Conservation (phyloP, 1,140 invertebrate genomes). For the Pseudobourletiella spinata region DNA sequence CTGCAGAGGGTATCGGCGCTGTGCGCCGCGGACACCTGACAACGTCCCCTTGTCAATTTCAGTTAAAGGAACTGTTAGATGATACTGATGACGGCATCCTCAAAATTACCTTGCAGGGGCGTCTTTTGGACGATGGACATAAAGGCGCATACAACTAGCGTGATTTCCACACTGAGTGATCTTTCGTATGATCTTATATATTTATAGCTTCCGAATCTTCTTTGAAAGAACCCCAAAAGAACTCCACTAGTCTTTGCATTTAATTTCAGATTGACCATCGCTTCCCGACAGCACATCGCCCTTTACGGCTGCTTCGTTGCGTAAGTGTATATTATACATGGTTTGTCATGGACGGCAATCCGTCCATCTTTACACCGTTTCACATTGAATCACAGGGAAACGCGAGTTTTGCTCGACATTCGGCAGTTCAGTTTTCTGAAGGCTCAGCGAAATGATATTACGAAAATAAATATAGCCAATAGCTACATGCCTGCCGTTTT, state of each 20-base stretch:
- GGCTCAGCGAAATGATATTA: background rate
- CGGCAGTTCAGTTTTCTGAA: background rate
- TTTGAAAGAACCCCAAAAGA: background rate
- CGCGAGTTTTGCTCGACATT: background rate
- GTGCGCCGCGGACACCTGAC: too few relatives aligned
- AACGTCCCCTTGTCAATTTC: too few relatives aligned
- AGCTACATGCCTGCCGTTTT: background rate
- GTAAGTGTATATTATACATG: too few relatives aligned
- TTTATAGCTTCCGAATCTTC: background rate
- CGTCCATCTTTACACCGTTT: too few relatives aligned
- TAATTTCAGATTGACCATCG: conserved; percentile 1
- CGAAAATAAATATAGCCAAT: background rate
- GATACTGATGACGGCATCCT: too few relatives aligned
- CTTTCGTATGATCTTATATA: background rate
- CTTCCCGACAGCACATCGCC: conserved; percentile 1
- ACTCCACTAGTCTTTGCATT: background rate
- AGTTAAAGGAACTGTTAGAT: too few relatives aligned
- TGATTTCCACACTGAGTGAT: background rate
- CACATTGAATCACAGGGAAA: background rate
- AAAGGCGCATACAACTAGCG: background rate
- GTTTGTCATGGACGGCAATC: too few relatives aligned
- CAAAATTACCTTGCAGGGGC: background rate
- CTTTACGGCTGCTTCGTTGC: background rate
- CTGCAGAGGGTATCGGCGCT: too few relatives aligned
- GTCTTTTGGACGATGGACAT: background rate